These are phyloP conservation scores for Melipona bicolor DNA, from an alignment of 2,888 invertebrate species.

Conservation along the genomic window DNA sequence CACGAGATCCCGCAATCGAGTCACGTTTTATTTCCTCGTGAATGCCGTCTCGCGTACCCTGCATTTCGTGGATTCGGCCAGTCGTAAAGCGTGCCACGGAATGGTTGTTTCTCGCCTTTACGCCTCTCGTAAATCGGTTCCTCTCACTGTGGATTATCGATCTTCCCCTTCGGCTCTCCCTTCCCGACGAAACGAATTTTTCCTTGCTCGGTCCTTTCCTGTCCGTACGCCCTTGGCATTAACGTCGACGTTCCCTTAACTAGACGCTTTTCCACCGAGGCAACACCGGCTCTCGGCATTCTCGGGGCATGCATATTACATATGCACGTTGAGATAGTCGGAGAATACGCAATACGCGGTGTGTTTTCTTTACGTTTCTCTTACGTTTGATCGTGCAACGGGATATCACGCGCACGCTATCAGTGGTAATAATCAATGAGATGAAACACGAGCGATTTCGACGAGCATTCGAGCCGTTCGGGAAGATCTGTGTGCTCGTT, in stretches of 20 bases:
- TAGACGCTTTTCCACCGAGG: slow-evolving; percentile 45
- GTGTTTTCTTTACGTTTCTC: neutral
- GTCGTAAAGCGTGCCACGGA: slow-evolving; percentile 60
- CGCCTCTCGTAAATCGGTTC: slow-evolving; percentile 63
- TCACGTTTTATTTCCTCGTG: slow-evolving; percentile 68
- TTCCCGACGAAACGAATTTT: neutral
- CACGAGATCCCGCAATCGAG: slow-evolving; percentile 37
- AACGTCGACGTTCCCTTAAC: slow-evolving; percentile 65
- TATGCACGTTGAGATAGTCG: neutral
- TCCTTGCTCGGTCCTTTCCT: slow-evolving; percentile 6
- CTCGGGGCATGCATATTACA: neutral
- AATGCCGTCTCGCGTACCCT: slow-evolving; percentile 51
- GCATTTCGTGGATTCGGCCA: slow-evolving; percentile 54
- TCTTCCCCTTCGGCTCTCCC: slow-evolving; percentile 16
- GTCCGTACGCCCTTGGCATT: slow-evolving; percentile 47
- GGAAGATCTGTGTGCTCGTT: slow-evolving; percentile 1
- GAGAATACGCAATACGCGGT: neutral
- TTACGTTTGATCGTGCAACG: neutral
- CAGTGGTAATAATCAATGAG: neutral
- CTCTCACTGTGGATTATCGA: slow-evolving; percentile 63
- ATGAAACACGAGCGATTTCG: neutral
- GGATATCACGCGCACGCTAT: neutral
- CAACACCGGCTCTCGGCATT: slow-evolving; percentile 15
- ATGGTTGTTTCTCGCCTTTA: slow-evolving; percentile 61
- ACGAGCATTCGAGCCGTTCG: too few species aligned